These are phyloP conservation scores for Latheticus oryzae DNA, from an alignment of 2,888 invertebrate species.

Conservation along the genomic window DNA sequence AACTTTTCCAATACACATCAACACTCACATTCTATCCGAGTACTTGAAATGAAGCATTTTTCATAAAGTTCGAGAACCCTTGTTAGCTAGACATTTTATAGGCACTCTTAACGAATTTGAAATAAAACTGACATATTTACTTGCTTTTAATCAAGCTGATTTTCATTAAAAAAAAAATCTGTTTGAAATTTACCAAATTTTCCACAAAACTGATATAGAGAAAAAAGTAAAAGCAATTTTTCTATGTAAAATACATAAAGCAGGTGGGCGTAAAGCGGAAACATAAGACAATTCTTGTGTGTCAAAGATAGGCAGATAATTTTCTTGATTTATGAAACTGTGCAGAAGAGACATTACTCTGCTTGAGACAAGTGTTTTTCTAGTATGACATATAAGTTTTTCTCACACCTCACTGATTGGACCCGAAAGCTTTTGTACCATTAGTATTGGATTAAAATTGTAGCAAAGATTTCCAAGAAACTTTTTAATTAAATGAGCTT, in stretches of 20 bases:
- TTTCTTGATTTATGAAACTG: conserved; percentile 19
- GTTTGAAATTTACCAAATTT: not conserved
- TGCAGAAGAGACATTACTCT: conserved; percentile 11
- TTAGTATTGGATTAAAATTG: too few relatives aligned
- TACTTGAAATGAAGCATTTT: conserved; percentile 44
- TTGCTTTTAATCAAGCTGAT: not conserved
- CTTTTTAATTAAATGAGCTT: too few relatives aligned
- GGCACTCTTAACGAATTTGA: conserved; percentile 27
- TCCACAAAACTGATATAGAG: not conserved
- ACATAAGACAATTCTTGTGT: conserved; percentile 10
- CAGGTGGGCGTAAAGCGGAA: not conserved
- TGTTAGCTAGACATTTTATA: conserved; percentile 46
- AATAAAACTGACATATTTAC: conserved; percentile 37
- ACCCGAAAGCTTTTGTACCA: too few relatives aligned
- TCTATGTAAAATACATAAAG: conserved; percentile 1
- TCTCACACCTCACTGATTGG: not conserved
- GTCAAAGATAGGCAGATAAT: conserved; percentile 7
- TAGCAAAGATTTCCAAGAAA: not conserved
- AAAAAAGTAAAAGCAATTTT: not conserved
- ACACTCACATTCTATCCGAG: conserved; percentile 40
- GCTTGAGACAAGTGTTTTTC: not conserved
- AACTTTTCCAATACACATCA: not conserved
- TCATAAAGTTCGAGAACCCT: conserved; percentile 46
- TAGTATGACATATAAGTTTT: not conserved
- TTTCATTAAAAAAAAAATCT: conserved; percentile 8